Base-by-base conservation (phyloP, 2,888 invertebrate species). In the Synanthedon vespiformis region DNA sequence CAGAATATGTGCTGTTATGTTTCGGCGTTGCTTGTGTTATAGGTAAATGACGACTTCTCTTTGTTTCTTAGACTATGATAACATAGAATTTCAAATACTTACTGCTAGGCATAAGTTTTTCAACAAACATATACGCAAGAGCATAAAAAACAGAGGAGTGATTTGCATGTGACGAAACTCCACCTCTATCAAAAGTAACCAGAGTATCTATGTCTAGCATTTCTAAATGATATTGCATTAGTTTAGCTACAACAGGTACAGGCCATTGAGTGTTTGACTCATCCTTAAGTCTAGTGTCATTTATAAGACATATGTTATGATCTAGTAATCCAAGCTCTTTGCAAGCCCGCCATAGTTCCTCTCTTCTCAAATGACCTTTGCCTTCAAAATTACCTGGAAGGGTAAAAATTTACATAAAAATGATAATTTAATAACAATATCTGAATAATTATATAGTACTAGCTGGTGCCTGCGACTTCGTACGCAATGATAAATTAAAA, bases 161-260 rank as follows among this genome's bases (percentile, higher is more conserved):
- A 86, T 99, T 99, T 22, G 90, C 88, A 84, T 99, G 99, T 5
- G 94, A 92, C 62, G 97, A 98, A 5, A 99, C 93, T 51, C 99
- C 99, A 71, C 93, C 90, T 68, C 93, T 91, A 82, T 99, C 99
- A 88, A 99, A 99, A 13, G 98, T 97, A 53, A 99, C 91, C 52
- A 98, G 88, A 2, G 94, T 93, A 69, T 95, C 93, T 67, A 96
- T 93, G 65, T 92, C 91, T 64, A 94, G 89, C 54, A 90, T 88
- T 75, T 94, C 93, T 44, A 96, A 80, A 55, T 93, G 89, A 57
- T 83, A 82, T 40, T 79, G 75, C 55, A 87, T 71, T 51, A 87
- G 59, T 54, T 85, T 84, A n/a, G 87, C 80, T 54, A 86, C 65
- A 3, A 87, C 77, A 0, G 78, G 73, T 2, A 89, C 71, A 88